phyloP scores from a whole-genome alignment of 2,888 invertebrate species.

The Chydorus sphaericus region DNA sequence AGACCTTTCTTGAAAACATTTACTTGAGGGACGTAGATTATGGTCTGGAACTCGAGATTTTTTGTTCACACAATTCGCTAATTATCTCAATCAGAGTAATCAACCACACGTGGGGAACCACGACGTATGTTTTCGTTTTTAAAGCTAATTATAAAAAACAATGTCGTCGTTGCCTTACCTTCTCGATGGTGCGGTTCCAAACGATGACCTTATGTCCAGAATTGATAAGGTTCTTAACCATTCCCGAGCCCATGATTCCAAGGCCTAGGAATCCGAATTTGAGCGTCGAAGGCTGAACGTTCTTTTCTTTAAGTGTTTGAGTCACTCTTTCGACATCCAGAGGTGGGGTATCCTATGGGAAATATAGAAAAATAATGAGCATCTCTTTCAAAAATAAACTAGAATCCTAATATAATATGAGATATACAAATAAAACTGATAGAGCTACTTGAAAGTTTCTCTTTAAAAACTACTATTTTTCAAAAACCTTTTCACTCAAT shows the following conservation, averaged over 20 bases:
- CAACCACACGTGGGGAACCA: too few relatives aligned
- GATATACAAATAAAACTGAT: too few relatives aligned
- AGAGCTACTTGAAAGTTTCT: too few relatives aligned
- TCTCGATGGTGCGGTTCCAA: slow-evolving; percentile 83
- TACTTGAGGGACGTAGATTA: too few relatives aligned
- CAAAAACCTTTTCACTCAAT: too few relatives aligned
- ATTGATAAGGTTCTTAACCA: slow-evolving; percentile 85
- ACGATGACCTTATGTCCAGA: slow-evolving; percentile 85
- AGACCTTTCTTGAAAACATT: too few relatives aligned
- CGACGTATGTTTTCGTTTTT: neutral
- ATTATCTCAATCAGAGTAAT: too few relatives aligned
- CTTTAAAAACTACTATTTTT: too few relatives aligned
- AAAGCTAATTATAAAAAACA: neutral
- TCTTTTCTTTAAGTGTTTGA: slow-evolving; percentile 62
- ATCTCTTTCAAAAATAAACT: slow-evolving; percentile 26
- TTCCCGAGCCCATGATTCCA: slow-evolving; percentile 87
- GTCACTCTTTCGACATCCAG: slow-evolving; percentile 61
- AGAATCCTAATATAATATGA: neutral
- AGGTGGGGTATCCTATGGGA: slow-evolving; percentile 54
- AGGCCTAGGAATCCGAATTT: slow-evolving; percentile 90
- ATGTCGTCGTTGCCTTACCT: slow-evolving; percentile 40
- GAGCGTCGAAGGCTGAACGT: slow-evolving; percentile 67
- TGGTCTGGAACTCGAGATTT: too few relatives aligned
- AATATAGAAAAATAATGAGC: slow-evolving; percentile 26
- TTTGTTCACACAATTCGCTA: too few relatives aligned